Percentiles rank a stretch among this genome's conserved stretches.
These are phyloP conservation scores for Tricholaema leucomelas DNA, from an alignment of 2,113 vertebrate genomes.

Conservation along the genomic window DNA sequence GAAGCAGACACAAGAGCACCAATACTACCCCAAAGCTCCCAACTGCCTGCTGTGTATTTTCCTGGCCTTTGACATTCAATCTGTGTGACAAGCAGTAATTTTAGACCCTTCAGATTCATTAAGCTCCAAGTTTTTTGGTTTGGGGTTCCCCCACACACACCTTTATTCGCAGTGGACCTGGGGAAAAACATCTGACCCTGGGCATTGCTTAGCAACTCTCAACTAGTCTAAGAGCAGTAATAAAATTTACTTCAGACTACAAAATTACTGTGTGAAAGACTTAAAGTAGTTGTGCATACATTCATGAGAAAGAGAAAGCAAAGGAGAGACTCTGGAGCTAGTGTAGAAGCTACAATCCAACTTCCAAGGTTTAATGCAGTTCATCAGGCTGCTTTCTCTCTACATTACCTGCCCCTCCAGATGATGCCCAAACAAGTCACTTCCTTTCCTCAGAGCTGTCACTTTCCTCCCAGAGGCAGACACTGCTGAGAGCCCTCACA, in stretches of 20 bases:
- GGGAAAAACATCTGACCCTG: not conserved
- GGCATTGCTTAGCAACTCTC: not conserved
- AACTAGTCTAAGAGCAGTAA: not conserved
- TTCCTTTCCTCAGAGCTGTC: not conserved
- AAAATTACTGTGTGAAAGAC: not conserved
- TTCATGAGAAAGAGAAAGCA: too few species aligned
- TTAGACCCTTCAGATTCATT: not conserved
- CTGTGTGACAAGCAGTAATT: not conserved
- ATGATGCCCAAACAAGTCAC: not conserved
- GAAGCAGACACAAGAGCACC: not conserved
- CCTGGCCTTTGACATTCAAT: not conserved
- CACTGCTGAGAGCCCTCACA: not conserved
- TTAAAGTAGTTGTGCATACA: not conserved
- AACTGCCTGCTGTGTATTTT: not conserved
- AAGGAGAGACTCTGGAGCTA: not conserved
- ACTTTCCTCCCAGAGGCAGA: not conserved
- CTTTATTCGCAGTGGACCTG: not conserved
- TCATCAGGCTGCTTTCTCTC: not conserved
- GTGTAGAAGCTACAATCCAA: not conserved
- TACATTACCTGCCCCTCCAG: rapidly evolving
- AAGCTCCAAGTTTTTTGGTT: not conserved
- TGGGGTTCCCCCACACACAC: too few species aligned
- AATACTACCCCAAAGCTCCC: not conserved
- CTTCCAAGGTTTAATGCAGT: not conserved
- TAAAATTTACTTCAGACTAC: not conserved